Base-by-base conservation (phyloP, 2,797 vertebrate species). In the Enteromius viviparus region DNA sequence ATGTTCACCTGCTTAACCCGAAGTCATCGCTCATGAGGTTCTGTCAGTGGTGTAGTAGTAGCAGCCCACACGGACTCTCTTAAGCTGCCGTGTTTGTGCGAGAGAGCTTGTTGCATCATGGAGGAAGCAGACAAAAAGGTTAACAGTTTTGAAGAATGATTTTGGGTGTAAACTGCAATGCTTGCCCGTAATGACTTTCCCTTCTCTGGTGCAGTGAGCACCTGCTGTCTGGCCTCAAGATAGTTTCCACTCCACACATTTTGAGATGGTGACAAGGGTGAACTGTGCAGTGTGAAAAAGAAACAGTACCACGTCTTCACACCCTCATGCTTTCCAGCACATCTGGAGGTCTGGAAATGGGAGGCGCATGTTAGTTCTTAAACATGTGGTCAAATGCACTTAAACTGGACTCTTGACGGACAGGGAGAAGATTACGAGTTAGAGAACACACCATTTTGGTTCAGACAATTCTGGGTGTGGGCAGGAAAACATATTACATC, bases 1-100 rank as follows among this genome's bases (percentile, higher is more conserved):
- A 88, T 88, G 87, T 91, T 94, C 92, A 92, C 92, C 93, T 93
- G 92, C 88, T 93, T 91, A 92, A 93, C 92, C 88, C 85, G 2
- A 86, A 89, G 91, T 89, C 89, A 92, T 93, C 89, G 87, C 91
- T 94, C 93, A 93, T 89, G 86, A 89, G 87, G 89, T 45, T 82
- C 91, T 89, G 90, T 93, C 92, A 91, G 89, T 81, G 55, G 76
- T 79, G 62, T 76, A 76, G 82, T 83, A 87, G 86, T 77, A 71
- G 86, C 81, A 86, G 83, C 85, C 88, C 47, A 80, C 87, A 86
- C 87, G 88, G 87, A 76, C 86, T 89, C 75, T 87, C 37, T 60
- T 65, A 83, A 87, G 87, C 88, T 84, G 80, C 85, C 19, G 45
- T 74, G 72, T 78, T 84, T 7, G 80, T 60, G 78, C 37, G 32